These are phyloP conservation scores for Nasua narica DNA, from an alignment of 2,797 vertebrate genomes.

Conservation along the genomic window DNA sequence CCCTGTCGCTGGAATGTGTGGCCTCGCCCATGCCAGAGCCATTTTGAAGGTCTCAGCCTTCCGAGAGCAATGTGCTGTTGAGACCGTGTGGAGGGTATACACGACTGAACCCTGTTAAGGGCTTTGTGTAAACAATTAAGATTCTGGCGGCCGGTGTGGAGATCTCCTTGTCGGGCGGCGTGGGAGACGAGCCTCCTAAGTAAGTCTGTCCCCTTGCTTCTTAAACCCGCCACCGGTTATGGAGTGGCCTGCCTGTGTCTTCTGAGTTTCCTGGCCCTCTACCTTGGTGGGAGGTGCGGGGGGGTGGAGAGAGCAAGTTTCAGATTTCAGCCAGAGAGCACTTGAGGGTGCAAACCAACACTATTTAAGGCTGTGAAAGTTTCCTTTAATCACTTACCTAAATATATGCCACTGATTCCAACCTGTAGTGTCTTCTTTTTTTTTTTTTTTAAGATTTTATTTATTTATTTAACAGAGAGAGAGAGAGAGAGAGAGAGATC, in stretches of 20 bases:
- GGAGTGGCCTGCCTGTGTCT: background rate
- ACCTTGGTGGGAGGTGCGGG: background rate
- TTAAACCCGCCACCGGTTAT: background rate
- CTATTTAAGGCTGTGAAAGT: background rate
- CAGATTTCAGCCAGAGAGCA: background rate
- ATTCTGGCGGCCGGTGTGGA: background rate
- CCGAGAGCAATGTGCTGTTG: background rate
- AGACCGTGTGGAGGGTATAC: background rate
- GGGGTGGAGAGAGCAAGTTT: background rate
- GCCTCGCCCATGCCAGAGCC: background rate
- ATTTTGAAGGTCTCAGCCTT: background rate
- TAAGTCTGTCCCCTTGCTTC: background rate
- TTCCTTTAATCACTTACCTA: background rate
- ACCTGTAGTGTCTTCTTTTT: background rate
- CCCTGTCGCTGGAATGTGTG: background rate
- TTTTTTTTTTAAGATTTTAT: no score
- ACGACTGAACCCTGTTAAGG: background rate
- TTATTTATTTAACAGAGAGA: no score
- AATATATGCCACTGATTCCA: background rate
- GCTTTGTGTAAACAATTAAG: background rate
- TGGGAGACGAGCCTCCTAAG: background rate
- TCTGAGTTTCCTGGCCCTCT: background rate
- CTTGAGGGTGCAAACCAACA: background rate
- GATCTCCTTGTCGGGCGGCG: background rate
- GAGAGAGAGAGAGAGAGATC: no score